A percentile compares a stretch with the other conserved stretches of the same genome.
phyloP scores from a whole-genome alignment of 2,888 invertebrate genomes.

The Fragum fragum region DNA sequence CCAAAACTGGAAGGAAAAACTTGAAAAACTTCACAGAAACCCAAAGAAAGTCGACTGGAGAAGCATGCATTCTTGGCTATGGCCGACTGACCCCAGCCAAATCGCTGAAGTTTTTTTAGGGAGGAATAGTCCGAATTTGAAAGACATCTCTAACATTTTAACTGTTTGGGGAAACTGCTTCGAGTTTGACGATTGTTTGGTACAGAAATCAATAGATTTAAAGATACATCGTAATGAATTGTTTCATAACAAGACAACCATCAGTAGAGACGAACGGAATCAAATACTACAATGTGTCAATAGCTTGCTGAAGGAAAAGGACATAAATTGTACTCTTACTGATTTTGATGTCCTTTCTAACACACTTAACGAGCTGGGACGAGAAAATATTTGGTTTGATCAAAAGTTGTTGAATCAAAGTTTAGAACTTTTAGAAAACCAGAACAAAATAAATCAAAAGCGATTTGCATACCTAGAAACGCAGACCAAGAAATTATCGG shows the following conservation, averaged over 20 bases:
- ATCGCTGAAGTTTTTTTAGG: not conserved
- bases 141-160: not conserved
- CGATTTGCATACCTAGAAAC: not conserved
- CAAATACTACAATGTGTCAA: not conserved
- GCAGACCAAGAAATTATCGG: not conserved
- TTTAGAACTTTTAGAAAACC: not conserved
- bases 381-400: slow-evolving; percentile 2
- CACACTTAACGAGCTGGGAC: not conserved
- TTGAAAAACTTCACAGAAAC: not conserved
- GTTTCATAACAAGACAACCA: not conserved
- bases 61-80: not conserved
- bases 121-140: not conserved
- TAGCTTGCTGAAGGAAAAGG: not conserved
- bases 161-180: not conserved
- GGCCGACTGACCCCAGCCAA: not conserved
- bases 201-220: not conserved
- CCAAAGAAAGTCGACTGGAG: not conserved
- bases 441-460: not conserved
- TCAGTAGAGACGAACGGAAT: not conserved
- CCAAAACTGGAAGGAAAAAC: not conserved
- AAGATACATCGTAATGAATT: not conserved
- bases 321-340: not conserved
- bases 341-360: not conserved
- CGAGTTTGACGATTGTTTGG: not conserved
- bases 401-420: not conserved